Base-by-base conservation (phyloP, 2,113 vertebrate species). In the Rynchops niger region DNA sequence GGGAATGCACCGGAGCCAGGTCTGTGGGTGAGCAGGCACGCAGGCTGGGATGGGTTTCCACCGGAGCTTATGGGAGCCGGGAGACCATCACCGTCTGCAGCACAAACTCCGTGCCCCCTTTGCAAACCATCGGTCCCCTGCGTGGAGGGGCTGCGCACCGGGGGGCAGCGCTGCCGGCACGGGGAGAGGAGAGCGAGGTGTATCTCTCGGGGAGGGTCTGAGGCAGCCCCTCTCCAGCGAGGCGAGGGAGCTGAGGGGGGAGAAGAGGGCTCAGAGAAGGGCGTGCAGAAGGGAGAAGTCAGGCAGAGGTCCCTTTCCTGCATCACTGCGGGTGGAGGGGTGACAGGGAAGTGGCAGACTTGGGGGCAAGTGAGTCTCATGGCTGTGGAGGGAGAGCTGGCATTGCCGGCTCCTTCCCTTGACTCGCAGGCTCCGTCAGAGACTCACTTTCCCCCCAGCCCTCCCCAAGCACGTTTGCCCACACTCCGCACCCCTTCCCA, bases 131-230 rank as follows among this genome's bases (percentile, higher is more conserved):
- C 1, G 10, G 40, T 32, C 43, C 73, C 73, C 78, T 22, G 84
- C 12, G 0, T 2, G 38, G 53, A 72, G 43, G 30, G 38, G 71
- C 56, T 69, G 81, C 0, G 2, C 3, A 3, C 9, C 34, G 7
- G 55, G 23, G n/a, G 69, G 36, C n/a, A 32, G 82, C 73, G 63
- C 53, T 61, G 55, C 23, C 1, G 2, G 82, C 50, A 26, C 77
- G 22, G 12, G 36, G 20, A 89, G 29, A 58, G 15, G 6, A 62
- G 85, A 81, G 40, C 2, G 3, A 52, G 71, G 13, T 14, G n/a
- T 32, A 52, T 45, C 23, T 36, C 55, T 52, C 2, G 6, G 9
- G n/a, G 34, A 30, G 21, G 2, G 6, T 53, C 56, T 52, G 77
- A 43, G 58, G 18, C 62, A 66, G 49, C 82, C 29, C 29, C 56